phyloP scores from a whole-genome alignment of 2,797 vertebrate genomes.

The Denticeps clupeoides region DNA sequence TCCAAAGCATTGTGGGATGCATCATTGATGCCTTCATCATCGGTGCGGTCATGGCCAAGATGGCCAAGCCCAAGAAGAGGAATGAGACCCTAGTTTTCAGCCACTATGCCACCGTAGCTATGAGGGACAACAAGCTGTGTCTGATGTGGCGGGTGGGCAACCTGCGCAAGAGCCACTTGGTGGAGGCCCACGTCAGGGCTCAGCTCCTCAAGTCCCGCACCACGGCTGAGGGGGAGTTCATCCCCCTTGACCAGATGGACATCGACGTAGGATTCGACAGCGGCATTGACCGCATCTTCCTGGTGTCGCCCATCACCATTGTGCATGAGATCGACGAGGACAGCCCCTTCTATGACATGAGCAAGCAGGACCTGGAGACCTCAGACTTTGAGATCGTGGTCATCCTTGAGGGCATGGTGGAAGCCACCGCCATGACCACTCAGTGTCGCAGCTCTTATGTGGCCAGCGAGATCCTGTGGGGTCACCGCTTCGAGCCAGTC shows the following conservation, averaged over 20 bases:
- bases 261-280: conserved; percentile 92
- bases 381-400: conserved; percentile 93
- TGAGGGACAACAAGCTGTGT: conserved; percentile 87
- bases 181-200: conserved; percentile 87
- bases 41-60: conserved; percentile 93
- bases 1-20: conserved; percentile 94
- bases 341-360: conserved; percentile 86
- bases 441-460: conserved; percentile 94
- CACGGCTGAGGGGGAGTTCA: conserved; percentile 88
- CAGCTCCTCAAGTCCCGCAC: conserved; percentile 91
- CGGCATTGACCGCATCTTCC: conserved; percentile 88
- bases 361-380: conserved; percentile 80
- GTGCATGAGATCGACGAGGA: conserved; percentile 91
- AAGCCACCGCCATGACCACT: conserved; percentile 94
- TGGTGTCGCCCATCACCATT: conserved; percentile 90
- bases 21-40: conserved; percentile 98
- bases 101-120: conserved; percentile 82
- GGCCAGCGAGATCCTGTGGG: conserved; percentile 88
- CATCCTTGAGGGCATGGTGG: conserved; percentile 94
- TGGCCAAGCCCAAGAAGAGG: conserved; percentile 95
- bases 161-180: conserved; percentile 88
- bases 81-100: conserved; percentile 93
- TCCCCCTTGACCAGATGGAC: conserved; percentile 88
- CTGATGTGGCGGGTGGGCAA: conserved; percentile 96
- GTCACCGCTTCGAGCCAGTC: conserved; percentile 88